A percentile compares a stretch with the other conserved stretches of the same genome.
Conservation (phyloP, 2,888 invertebrate species). For the Philhelius pedissequus region DNA sequence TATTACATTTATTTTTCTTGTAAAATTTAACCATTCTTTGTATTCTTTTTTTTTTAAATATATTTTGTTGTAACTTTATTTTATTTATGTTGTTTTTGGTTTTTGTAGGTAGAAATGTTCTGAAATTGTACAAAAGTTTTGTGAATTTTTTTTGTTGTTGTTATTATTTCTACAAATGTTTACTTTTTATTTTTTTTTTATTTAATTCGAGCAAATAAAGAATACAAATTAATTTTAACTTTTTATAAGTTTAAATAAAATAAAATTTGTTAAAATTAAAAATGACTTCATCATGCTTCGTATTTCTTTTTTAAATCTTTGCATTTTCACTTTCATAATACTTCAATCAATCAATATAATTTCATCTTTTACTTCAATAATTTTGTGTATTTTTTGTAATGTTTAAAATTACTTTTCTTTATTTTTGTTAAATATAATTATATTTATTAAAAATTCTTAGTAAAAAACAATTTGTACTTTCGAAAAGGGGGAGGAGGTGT, state of each 20-base stretch:
- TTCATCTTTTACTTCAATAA: slow-evolving; percentile 40
- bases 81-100: slow-evolving; percentile 31
- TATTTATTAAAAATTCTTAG: slow-evolving; percentile 73
- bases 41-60: slow-evolving; percentile 28
- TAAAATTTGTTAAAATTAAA: neutral
- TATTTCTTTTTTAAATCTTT: slow-evolving; percentile 14
- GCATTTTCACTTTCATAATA: slow-evolving; percentile 25
- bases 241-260: neutral
- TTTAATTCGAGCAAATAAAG: slow-evolving; percentile 40
- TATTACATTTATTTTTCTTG: slow-evolving; percentile 38
- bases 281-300: slow-evolving; percentile 54
- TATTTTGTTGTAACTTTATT: slow-evolving; percentile 36
- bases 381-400: slow-evolving; percentile 39
- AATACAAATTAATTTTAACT: slow-evolving; percentile 13
- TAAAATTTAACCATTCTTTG: slow-evolving; percentile 55
- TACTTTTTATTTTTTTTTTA: slow-evolving; percentile 23
- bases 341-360: slow-evolving; percentile 52
- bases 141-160: slow-evolving; percentile 2
- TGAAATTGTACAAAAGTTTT: slow-evolving; percentile 67
- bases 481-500: slow-evolving; percentile 78
- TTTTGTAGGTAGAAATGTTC: slow-evolving; percentile 68
- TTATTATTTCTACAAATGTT: slow-evolving; percentile 4
- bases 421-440: slow-evolving; percentile 67
- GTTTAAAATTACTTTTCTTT: slow-evolving; percentile 37
- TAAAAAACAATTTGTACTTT: slow-evolving; percentile 79